Base-by-base conservation (phyloP, 1,140 invertebrate genomes). In the Calliopsis andreniformis region DNA sequence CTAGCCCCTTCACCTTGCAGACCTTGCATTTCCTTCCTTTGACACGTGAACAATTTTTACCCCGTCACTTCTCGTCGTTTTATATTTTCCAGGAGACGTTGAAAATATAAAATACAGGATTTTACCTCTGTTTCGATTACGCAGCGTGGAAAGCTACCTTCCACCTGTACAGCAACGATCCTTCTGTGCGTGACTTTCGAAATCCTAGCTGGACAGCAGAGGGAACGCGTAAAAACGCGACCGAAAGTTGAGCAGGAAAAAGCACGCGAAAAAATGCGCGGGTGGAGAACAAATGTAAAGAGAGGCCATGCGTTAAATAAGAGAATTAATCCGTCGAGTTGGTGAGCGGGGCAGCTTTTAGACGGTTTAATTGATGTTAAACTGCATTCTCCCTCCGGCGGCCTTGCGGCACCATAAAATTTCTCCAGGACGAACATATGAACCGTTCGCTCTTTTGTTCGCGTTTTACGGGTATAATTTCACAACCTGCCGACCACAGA, bases 21-120 rank as follows among this genome's bases (percentile, higher is more conserved):
- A 8, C 23, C 51, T 25, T 18, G 32, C 28, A 23, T 42, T 73
- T 63, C 49, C 32, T 49, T 12, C 69, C 62, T 49, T 61, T 70
- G 78, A 79, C 82, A 53, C 56, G 42, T 28, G 70, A 55, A 75
- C 76, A 83, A 83, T 83, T 83, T 83, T 84, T 76, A 84, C 79
- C 71, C 77, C 30, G 28, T 63, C 53, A 20, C 64, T 64, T 42
- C 12, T n/a, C 67, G 23, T 32, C 51, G 51, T 56, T 82, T 83
- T 71, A 80, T 59, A 66, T 67, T 55, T n/a, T 56, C 49, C 49
- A 20, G 58, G 58, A 63, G 42, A 42, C 71, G 35, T 63, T 56
- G 59, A 79, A 59, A 76, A 67, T n/a, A n/a, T n/a, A n/a, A n/a
- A n/a, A n/a, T n/a, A n/a, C n/a, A n/a, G n/a, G n/a, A n/a, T n/a